Conservation (phyloP, 2,797 vertebrate genomes). For the Leptatherina wallacei region DNA sequence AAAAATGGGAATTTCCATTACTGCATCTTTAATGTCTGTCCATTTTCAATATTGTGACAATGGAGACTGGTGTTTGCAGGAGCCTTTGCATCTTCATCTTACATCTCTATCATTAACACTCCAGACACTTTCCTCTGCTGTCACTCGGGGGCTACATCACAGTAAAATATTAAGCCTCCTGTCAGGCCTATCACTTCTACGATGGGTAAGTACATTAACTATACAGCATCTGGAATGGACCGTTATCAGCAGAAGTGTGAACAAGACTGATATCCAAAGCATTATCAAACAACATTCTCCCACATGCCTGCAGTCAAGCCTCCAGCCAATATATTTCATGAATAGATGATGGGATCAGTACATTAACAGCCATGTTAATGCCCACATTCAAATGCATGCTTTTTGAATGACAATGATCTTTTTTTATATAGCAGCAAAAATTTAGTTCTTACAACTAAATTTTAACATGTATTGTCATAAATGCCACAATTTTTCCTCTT, state of each 20-base stretch:
- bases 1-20: slow-evolving; percentile 47
- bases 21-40: slow-evolving; percentile 42
- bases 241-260: slow-evolving; percentile 48
- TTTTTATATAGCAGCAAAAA: not conserved
- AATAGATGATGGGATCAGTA: slow-evolving; percentile 51
- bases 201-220: slow-evolving; percentile 43
- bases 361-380: slow-evolving; percentile 12
- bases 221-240: slow-evolving; percentile 36
- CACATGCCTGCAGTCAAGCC: slow-evolving; percentile 41
- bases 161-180: slow-evolving; percentile 45
- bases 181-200: slow-evolving; percentile 33
- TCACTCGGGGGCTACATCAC: slow-evolving; percentile 45
- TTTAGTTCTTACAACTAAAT: not conserved
- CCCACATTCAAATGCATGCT: not conserved
- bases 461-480: not conserved
- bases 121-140: slow-evolving; percentile 32
- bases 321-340: slow-evolving; percentile 35
- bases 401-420: too few species aligned
- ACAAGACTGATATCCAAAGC: slow-evolving; percentile 32
- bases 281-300: slow-evolving; percentile 49
- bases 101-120: slow-evolving; percentile 39
- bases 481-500: not conserved
- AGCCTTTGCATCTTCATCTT: slow-evolving; percentile 22
- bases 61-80: slow-evolving; percentile 22
- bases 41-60: slow-evolving; percentile 31